Evolutionary conservation across 2,888 invertebrate genomes (phyloP).

Genomic region (Lingula anatina): DNA sequence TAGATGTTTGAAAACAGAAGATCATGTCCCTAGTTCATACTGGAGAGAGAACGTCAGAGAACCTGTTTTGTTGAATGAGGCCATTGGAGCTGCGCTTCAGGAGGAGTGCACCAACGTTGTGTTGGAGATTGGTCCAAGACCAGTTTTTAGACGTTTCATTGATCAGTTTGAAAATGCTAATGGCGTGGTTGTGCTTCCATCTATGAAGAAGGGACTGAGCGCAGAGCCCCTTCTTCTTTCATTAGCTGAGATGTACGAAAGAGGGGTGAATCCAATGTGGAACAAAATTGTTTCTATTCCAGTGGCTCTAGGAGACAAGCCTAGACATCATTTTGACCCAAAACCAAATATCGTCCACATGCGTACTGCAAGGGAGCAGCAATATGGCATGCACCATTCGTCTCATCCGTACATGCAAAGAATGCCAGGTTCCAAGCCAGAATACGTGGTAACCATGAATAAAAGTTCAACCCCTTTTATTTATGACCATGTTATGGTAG

Average conservation of each 20-base stretch:
- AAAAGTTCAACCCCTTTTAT: not conserved
- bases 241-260: not conserved
- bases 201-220: not conserved
- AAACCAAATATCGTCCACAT: too few relatives aligned
- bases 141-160: too few relatives aligned
- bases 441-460: not conserved
- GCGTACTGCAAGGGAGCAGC: too few relatives aligned
- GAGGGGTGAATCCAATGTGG: not conserved
- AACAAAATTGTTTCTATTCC: not conserved
- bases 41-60: constrained; percentile 2
- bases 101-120: not conserved
- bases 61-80: not conserved
- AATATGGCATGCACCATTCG: too few relatives aligned
- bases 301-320: too few relatives aligned
- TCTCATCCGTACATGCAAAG: not conserved
- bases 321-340: too few relatives aligned
- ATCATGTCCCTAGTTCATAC: not conserved
- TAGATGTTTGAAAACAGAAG: not conserved
- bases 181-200: constrained; percentile 1
- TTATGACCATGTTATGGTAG: not conserved
- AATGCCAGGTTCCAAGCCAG: not conserved
- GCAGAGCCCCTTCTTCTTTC: not conserved
- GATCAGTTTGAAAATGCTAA: too few relatives aligned
- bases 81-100: not conserved
- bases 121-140: constrained; percentile 13